These are phyloP conservation scores for Rynchops niger DNA, from an alignment of 2,113 vertebrate species.

Conservation along the genomic window DNA sequence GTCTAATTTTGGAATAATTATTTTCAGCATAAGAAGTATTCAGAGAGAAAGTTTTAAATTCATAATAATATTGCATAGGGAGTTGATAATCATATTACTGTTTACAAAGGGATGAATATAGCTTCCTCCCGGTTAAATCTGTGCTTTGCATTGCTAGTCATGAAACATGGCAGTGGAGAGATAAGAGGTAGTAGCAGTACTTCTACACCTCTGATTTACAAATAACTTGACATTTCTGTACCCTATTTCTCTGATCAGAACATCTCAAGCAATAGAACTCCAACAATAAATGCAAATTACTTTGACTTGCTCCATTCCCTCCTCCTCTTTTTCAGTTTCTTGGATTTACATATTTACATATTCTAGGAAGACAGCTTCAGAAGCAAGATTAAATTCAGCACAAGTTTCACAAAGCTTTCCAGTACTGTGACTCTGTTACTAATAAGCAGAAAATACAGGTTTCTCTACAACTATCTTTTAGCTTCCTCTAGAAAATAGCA, in stretches of 20 bases:
- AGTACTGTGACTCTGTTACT: not conserved
- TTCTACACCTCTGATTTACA: not conserved
- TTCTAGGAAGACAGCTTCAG: not conserved
- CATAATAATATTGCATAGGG: not conserved
- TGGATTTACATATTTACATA: not conserved
- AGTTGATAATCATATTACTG: not conserved
- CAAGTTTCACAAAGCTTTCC: not conserved
- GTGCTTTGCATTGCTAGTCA: not conserved
- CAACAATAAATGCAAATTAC: not conserved
- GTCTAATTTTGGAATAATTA: not conserved
- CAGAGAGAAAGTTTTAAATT: not conserved
- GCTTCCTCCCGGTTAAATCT: not conserved
- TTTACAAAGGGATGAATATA: not conserved
- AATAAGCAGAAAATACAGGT: constrained; percentile 3
- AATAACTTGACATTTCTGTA: not conserved
- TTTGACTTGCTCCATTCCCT: not conserved
- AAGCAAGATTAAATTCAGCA: not conserved
- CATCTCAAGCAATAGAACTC: not conserved
- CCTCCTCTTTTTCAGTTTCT: not conserved
- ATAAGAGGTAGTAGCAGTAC: not conserved
- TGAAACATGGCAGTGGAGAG: not conserved
- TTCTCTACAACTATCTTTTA: not conserved
- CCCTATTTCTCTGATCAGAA: not conserved
- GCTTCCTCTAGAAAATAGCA: constrained; percentile 3
- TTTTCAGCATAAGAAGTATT: not conserved